Conservation (phyloP, 2,888 invertebrate species). For the Microctonus hyperodae region DNA sequence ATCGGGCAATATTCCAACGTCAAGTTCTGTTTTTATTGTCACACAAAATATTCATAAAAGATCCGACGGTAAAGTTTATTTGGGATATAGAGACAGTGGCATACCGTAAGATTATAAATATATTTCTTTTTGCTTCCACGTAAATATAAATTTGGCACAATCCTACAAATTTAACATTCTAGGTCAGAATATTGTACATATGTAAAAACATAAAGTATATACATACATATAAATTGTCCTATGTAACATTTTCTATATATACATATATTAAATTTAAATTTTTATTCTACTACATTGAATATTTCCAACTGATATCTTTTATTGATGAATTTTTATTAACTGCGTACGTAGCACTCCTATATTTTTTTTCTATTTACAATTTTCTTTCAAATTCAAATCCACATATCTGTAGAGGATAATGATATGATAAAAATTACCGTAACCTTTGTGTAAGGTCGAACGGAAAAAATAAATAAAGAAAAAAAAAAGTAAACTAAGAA, state of each 20-base stretch:
- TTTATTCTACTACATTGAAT: conserved; percentile 1
- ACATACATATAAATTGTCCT: not conserved
- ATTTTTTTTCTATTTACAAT: not conserved
- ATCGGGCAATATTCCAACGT: conserved; percentile 31
- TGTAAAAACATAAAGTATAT: not conserved
- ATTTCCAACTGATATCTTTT: not conserved
- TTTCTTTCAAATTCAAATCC: too few relatives aligned
- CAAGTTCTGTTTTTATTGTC: conserved; percentile 27
- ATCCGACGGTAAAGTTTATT: conserved; percentile 27
- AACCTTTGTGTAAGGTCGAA: too few relatives aligned
- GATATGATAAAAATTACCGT: too few relatives aligned
- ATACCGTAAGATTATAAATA: conserved; percentile 30
- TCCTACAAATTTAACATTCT: conserved; percentile 26
- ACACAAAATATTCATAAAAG: conserved; percentile 34
- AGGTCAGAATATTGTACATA: conserved; percentile 22
- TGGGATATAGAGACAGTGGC: conserved; percentile 18
- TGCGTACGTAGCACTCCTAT: not conserved
- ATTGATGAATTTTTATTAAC: not conserved
- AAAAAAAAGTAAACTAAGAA: conserved; percentile 6
- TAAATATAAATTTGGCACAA: conserved; percentile 28
- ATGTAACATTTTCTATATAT: not conserved
- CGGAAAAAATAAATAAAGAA: conserved; percentile 1
- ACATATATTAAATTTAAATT: conserved; percentile 13
- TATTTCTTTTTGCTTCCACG: conserved; percentile 13
- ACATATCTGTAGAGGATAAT: too few relatives aligned